Conservation (phyloP, 2,888 invertebrate genomes). For the Falcaria lacertinaria region DNA sequence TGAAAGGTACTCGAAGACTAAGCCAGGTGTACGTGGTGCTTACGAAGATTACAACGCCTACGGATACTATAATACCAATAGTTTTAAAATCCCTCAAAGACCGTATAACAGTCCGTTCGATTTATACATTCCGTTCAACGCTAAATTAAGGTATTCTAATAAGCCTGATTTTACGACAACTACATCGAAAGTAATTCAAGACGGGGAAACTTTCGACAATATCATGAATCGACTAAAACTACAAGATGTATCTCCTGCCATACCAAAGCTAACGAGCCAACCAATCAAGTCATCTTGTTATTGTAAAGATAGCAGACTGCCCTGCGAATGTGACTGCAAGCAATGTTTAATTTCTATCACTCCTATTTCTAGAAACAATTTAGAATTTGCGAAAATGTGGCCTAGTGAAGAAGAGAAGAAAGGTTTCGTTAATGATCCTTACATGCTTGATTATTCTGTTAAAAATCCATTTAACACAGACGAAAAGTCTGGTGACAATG, state of each 20-base stretch:
- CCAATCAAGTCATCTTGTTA: constrained; percentile 40
- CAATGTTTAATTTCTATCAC: constrained; percentile 42
- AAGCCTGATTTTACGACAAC: constrained; percentile 22
- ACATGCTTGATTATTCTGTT: constrained; percentile 11
- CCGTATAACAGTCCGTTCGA: constrained; percentile 42
- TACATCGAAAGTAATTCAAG: constrained; percentile 19
- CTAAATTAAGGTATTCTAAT: constrained; percentile 30
- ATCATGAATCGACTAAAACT: constrained; percentile 27
- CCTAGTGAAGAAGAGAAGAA: constrained; percentile 20
- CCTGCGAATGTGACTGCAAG: constrained; percentile 56
- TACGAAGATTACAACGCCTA: constrained; percentile 34
- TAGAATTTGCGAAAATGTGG: constrained; percentile 16
- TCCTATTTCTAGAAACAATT: constrained; percentile 17
- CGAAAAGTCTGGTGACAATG: constrained; percentile 24
- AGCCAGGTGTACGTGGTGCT: constrained; percentile 26
- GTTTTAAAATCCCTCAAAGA: constrained; percentile 25
- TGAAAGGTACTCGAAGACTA: constrained; percentile 48
- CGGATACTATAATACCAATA: constrained; percentile 31
- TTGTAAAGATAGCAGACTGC: constrained; percentile 46
- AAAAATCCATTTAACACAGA: constrained; percentile 8
- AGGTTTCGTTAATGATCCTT: neutral
- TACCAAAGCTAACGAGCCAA: constrained; percentile 25
- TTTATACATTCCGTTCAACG: constrained; percentile 43
- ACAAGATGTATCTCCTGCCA: constrained; percentile 19
- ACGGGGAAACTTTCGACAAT: constrained; percentile 25